These are phyloP conservation scores for Sebastes ruberrimus DNA, from an alignment of 2,797 vertebrate genomes.

Conservation along the genomic window DNA sequence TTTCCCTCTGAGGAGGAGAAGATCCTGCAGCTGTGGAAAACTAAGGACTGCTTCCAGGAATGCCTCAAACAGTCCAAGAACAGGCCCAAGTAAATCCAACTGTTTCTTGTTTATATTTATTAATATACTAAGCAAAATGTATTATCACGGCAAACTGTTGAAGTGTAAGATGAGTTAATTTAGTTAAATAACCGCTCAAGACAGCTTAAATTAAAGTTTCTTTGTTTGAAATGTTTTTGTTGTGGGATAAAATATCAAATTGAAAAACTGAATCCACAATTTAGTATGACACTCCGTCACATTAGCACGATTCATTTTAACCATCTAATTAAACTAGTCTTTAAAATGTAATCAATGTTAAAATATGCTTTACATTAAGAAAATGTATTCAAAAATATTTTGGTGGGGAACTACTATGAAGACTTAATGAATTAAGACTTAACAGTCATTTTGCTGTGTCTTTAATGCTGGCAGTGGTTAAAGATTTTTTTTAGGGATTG, in stretches of 20 bases:
- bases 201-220: not conserved
- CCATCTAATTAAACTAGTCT: not conserved
- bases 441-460: not conserved
- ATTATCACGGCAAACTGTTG: rapidly evolving
- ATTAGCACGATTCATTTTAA: not conserved
- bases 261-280: not conserved
- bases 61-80: conserved; percentile 95
- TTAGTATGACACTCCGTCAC: not conserved
- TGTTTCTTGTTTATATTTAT: not conserved
- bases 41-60: conserved; percentile 92
- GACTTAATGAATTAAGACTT: too few species aligned
- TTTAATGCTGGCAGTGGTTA: not conserved
- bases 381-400: not conserved
- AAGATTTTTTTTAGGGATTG: not conserved
- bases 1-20: conserved; percentile 94
- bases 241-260: not conserved
- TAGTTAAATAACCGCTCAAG: not conserved
- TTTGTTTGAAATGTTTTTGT: not conserved
- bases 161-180: not conserved
- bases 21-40: conserved; percentile 89
- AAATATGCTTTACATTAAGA: not conserved
- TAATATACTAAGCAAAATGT: not conserved
- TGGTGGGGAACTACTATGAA: not conserved
- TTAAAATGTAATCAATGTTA: not conserved
- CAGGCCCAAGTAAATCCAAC: conserved; percentile 85